A percentile compares a stretch with the other conserved stretches of the same genome.
Conservation (phyloP, 2,888 invertebrate species). For the Pristionchus japonicus region DNA sequence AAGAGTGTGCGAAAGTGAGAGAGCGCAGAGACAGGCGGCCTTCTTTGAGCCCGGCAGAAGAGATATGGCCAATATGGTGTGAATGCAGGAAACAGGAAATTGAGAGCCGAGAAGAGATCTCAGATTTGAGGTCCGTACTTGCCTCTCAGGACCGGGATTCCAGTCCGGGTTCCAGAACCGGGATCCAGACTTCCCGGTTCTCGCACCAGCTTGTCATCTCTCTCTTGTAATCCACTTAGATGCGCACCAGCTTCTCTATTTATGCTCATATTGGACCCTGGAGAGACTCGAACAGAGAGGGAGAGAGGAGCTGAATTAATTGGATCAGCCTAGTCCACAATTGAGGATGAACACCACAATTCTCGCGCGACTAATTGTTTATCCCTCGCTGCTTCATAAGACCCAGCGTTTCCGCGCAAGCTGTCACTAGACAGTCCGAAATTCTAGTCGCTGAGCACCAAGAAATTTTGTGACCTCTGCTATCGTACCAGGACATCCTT, state of each 20-base stretch:
- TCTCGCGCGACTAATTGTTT: constrained; percentile 34
- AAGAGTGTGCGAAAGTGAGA: background rate
- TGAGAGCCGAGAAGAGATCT: background rate
- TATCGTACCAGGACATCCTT: background rate
- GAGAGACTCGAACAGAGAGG: background rate
- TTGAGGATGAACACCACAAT: constrained; percentile 15
- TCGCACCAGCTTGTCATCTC: background rate
- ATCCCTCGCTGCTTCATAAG: background rate
- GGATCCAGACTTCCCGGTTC: background rate
- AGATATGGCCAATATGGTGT: constrained; percentile 36
- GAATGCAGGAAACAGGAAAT: constrained; percentile 30
- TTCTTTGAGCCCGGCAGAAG: background rate
- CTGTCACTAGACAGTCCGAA: background rate
- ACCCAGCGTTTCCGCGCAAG: background rate
- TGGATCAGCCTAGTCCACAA: constrained; percentile 29
- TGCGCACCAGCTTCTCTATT: background rate
- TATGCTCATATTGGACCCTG: constrained; percentile 38
- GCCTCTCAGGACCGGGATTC: background rate
- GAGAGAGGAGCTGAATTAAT: constrained; percentile 16
- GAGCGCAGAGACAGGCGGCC: background rate
- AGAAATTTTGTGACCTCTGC: background rate
- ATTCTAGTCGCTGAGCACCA: background rate
- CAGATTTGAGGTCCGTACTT: background rate
- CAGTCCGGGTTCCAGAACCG: background rate
- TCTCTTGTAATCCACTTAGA: constrained; percentile 12